These are phyloP conservation scores for Hylaeus anthracinus DNA, from an alignment of 1,140 invertebrate species.

Conservation along the genomic window DNA sequence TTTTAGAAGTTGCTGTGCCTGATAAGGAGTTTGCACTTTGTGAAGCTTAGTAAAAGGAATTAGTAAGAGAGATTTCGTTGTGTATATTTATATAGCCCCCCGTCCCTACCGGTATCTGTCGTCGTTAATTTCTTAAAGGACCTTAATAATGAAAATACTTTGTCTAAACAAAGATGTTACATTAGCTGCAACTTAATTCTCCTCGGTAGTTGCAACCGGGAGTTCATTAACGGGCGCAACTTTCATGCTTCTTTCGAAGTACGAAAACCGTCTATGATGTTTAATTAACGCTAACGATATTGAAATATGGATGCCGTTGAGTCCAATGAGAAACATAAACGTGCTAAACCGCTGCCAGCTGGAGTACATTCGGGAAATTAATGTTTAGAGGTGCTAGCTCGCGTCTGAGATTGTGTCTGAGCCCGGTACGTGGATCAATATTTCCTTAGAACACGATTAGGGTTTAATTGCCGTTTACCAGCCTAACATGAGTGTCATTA, in stretches of 20 bases:
- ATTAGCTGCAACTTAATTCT: conserved; percentile 7
- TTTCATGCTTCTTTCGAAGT: not conserved
- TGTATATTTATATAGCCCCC: conserved; percentile 33
- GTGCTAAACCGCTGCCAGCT: not conserved
- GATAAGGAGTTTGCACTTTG: conserved; percentile 29
- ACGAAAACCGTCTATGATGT: not conserved
- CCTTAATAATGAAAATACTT: conserved; percentile 16
- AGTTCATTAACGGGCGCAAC: not conserved
- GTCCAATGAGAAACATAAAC: not conserved
- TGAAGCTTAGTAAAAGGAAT: not conserved
- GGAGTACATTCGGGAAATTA: not conserved
- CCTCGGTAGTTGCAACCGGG: too few relatives aligned
- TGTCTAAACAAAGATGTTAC: not conserved
- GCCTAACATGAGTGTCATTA: conserved; percentile 1
- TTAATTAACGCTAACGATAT: not conserved
- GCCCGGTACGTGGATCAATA: conserved; percentile 14
- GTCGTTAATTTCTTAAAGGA: conserved; percentile 13
- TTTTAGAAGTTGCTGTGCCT: conserved; percentile 44
- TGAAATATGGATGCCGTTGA: not conserved
- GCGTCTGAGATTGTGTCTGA: conserved; percentile 11
- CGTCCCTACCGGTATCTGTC: conserved; percentile 7
- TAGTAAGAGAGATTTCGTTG: conserved; percentile 41
- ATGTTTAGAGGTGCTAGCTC: conserved; percentile 3
- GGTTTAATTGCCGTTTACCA: conserved; percentile 35
- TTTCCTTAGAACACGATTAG: conserved; percentile 28